phyloP scores from a whole-genome alignment of 2,888 invertebrate species.

The Oscheius sp. region DNA sequence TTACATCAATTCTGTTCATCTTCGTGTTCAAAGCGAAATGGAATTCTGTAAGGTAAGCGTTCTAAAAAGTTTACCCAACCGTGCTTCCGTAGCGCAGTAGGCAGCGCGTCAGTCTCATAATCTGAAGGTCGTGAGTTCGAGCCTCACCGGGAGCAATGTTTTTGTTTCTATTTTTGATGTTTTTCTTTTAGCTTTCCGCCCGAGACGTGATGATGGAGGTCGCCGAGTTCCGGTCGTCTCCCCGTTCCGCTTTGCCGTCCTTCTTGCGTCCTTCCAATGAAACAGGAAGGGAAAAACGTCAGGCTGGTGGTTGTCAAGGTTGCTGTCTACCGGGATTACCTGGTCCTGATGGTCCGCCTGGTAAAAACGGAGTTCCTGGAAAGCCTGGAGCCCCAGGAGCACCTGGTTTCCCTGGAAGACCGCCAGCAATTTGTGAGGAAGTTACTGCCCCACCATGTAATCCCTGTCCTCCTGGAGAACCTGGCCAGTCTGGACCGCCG shows the following conservation, averaged over 20 bases:
- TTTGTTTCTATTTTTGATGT: too few species aligned
- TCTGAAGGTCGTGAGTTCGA: slow-evolving; percentile 95
- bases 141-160: too few species aligned
- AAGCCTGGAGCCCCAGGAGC: slow-evolving; percentile 69
- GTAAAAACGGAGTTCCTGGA: slow-evolving; percentile 68
- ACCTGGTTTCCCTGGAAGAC: slow-evolving; percentile 68
- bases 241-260: slow-evolving; percentile 48
- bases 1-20: slow-evolving; percentile 69
- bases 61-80: slow-evolving; percentile 50
- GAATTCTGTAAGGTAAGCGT: slow-evolving; percentile 60
- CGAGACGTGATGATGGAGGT: slow-evolving; percentile 70
- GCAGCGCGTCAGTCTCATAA: slow-evolving; percentile 90
- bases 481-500: slow-evolving; percentile 63
- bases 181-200: slow-evolving; percentile 67
- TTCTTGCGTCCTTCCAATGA: slow-evolving; percentile 53
- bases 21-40: slow-evolving; percentile 68
- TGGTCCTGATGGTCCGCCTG: slow-evolving; percentile 65
- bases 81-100: slow-evolving; percentile 77
- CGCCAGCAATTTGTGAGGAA: slow-evolving; percentile 69
- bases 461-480: slow-evolving; percentile 69
- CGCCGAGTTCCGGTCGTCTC: slow-evolving; percentile 60
- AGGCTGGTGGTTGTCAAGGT: slow-evolving; percentile 46
- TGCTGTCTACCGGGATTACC: slow-evolving; percentile 68
- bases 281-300: slow-evolving; percentile 49
- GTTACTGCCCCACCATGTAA: slow-evolving; percentile 69